Percentiles rank a stretch among this genome's conserved stretches.
These are phyloP conservation scores for Tachuris rubrigastra DNA, from an alignment of 2,113 vertebrate species.

Conservation along the genomic window DNA sequence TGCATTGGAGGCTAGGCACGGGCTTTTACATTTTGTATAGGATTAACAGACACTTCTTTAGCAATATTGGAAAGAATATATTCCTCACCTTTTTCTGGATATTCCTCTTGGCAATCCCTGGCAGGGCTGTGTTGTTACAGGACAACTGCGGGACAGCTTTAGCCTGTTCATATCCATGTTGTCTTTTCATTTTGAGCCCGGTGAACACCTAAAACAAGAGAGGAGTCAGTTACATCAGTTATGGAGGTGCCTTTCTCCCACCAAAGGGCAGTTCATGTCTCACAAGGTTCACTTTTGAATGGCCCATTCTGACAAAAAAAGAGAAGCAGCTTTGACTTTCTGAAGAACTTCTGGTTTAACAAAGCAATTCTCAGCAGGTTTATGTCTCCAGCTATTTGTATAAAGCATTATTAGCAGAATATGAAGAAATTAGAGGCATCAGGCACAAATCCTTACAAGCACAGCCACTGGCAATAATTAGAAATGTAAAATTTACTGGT, in stretches of 20 bases:
- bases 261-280: background rate
- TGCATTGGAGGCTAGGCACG: background rate
- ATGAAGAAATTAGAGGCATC: background rate
- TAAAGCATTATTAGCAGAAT: background rate
- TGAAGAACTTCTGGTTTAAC: background rate
- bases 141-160: background rate
- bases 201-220: background rate
- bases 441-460: background rate
- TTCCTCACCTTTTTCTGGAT: background rate
- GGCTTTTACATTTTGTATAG: background rate
- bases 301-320: background rate
- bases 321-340: background rate
- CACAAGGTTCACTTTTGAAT: background rate
- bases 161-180: background rate
- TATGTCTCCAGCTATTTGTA: background rate
- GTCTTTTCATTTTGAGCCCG: background rate
- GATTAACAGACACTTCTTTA: background rate
- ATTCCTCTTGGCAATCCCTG: background rate
- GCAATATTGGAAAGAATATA: background rate
- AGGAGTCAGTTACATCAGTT: background rate
- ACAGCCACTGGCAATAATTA: background rate
- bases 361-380: background rate
- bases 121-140: background rate
- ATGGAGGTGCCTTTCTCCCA: rapidly evolving
- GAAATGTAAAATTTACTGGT: background rate